Base-by-base conservation (phyloP, 2,888 invertebrate species). In the Muscina levida region DNA sequence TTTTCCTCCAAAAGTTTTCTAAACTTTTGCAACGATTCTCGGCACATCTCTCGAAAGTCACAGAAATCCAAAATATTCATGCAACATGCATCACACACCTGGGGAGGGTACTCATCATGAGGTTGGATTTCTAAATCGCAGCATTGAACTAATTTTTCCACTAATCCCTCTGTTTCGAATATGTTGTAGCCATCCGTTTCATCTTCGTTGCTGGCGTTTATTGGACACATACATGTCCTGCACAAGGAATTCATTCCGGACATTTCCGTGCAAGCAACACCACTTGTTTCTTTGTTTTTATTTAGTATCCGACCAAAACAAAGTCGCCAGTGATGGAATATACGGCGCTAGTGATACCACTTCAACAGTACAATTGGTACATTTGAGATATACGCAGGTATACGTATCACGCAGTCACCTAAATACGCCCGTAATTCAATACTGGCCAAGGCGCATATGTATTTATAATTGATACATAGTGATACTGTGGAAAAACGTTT, bases 61-160 rank as follows among this genome's bases (percentile, higher is more conserved):
- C 82, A 77, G 31, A 83, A 83, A 5, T 79, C 72, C 13, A 77
- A 37, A 13, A 85, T 62, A 26, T 84, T 75, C 1, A 37, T 39
- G 15, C 59, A 83, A 56, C 85, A 85, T 5, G 59, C 31, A 2
- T 24, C 5, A 46, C 85, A 85, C 2, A 85, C 62, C 42, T 72
- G 68, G 46, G 75, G 77, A 0, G 85, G 84, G 57, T 79, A 84
- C 10, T 73, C 82, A 72, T 85, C 85, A 6, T 65, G 19, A 1
- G 62, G 44, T 0, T 85, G 83, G 4, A 87, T 82, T 0, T 71
- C 59, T 31, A 87, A 44, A 6, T 84, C 82, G 0, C 87, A 87
- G 77, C 87, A 88, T 0, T 80, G 67, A 4, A 78, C 79, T 17
- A 88, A 84, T 72, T 88, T 89, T 8, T 84, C 83, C 13, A 83